phyloP scores from a whole-genome alignment of 2,888 invertebrate genomes.

The Syritta pipiens region DNA sequence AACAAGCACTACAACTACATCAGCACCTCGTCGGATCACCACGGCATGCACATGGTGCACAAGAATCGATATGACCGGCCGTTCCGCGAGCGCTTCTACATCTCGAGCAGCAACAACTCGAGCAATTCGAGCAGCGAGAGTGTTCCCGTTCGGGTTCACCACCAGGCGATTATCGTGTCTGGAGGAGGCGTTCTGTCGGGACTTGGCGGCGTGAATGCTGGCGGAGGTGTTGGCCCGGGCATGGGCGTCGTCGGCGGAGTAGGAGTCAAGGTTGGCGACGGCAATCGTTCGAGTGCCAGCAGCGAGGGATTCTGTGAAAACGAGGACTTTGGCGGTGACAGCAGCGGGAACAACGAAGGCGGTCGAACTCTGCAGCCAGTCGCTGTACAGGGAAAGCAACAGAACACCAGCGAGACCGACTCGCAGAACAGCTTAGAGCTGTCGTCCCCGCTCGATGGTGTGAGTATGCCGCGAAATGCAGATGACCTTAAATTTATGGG shows the following conservation, averaged over 20 bases:
- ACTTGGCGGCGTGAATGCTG: slow-evolving; percentile 35
- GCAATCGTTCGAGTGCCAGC: slow-evolving; percentile 94
- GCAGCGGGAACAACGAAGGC: slow-evolving; percentile 80
- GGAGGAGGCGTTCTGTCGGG: slow-evolving; percentile 36
- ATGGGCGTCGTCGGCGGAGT: slow-evolving; percentile 73
- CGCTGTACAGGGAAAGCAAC: slow-evolving; percentile 54
- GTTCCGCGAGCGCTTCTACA: slow-evolving; percentile 78
- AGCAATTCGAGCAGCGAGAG: slow-evolving; percentile 76
- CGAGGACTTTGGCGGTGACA: slow-evolving; percentile 88
- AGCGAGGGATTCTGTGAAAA: slow-evolving; percentile 98
- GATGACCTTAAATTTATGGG: slow-evolving; percentile 65
- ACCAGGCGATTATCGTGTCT: slow-evolving; percentile 46
- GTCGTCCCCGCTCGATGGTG: slow-evolving; percentile 70
- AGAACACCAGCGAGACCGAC: slow-evolving; percentile 74
- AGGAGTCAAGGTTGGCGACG: slow-evolving; percentile 81
- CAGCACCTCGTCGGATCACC: slow-evolving; percentile 78
- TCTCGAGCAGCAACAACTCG: slow-evolving; percentile 75
- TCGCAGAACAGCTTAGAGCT: slow-evolving; percentile 76
- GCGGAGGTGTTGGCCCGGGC: slow-evolving; percentile 77
- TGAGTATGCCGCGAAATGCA: neutral
- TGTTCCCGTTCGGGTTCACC: slow-evolving; percentile 73
- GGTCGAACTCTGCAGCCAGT: slow-evolving; percentile 71
- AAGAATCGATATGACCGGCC: slow-evolving; percentile 78
- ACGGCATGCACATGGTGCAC: slow-evolving; percentile 75
- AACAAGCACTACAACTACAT: slow-evolving; percentile 84